A percentile compares a stretch with the other conserved stretches of the same genome.
Evolutionary conservation across 1,140 invertebrate species (phyloP).

Genomic region (Papilio machaon): DNA sequence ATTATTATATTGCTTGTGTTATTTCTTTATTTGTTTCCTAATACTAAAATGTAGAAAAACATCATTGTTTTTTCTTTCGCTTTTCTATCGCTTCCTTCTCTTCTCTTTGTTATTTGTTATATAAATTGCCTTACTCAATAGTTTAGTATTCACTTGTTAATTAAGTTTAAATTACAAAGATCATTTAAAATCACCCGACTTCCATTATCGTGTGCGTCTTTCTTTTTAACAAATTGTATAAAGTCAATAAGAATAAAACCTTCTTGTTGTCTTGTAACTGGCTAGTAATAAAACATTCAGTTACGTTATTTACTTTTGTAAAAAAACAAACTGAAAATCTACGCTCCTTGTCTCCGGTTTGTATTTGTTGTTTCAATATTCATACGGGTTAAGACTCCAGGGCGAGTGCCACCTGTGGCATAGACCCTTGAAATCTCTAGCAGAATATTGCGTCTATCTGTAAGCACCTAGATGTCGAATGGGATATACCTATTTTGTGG

Average conservation of each 20-base stretch:
- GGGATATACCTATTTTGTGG: background rate
- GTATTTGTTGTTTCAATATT: constrained; percentile 37
- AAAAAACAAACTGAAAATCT: constrained; percentile 25
- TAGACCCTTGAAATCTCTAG: constrained; percentile 28
- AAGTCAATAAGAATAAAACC: no score
- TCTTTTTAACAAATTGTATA: background rate
- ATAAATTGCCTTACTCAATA: background rate
- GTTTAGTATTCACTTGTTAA: background rate
- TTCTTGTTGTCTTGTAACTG: background rate
- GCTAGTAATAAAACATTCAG: constrained; percentile 5
- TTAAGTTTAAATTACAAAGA: background rate
- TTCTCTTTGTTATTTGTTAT: background rate
- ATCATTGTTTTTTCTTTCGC: background rate
- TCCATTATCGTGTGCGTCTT: background rate
- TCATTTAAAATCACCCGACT: background rate
- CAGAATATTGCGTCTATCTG: constrained; percentile 28
- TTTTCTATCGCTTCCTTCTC: background rate
- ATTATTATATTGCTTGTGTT: background rate
- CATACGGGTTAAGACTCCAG: constrained; percentile 35
- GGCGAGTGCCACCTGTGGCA: constrained; percentile 35
- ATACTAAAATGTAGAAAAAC: background rate
- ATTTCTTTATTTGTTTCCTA: background rate
- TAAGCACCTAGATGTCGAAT: constrained; percentile 11
- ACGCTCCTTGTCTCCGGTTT: background rate
- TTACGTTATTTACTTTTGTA: constrained; percentile 11